A percentile compares a stretch with the other conserved stretches of the same genome.
These are phyloP conservation scores for Atlantisia rogersi DNA, from an alignment of 2,113 vertebrate species.

Conservation along the genomic window DNA sequence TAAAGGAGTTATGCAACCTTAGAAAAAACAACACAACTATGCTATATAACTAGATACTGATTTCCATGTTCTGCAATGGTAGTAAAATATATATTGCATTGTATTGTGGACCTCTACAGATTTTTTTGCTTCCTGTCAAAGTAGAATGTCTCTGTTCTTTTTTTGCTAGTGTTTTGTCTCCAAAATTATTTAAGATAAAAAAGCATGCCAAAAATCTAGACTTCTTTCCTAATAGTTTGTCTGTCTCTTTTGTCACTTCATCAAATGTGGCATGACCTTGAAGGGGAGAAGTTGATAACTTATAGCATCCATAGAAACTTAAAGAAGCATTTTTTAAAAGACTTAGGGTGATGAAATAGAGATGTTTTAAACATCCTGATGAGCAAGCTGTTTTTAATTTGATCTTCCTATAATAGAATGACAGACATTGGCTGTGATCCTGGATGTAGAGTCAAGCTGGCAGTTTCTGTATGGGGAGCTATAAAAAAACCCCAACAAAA, in stretches of 20 bases:
- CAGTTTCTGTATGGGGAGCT: not conserved
- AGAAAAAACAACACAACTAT: not conserved
- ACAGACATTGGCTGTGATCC: conserved; percentile 45
- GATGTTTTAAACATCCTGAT: conserved; percentile 7
- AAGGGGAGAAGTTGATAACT: not conserved
- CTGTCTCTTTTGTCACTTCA: not conserved
- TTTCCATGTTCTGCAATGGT: not conserved
- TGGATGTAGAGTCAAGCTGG: conserved; percentile 23
- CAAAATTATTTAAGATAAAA: not conserved
- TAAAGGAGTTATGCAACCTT: not conserved
- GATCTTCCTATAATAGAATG: conserved; percentile 36
- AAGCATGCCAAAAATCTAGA: not conserved
- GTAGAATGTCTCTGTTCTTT: not conserved
- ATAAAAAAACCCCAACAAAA: not conserved
- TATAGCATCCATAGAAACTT: not conserved
- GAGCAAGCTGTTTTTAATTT: conserved; percentile 32
- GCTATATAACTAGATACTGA: not conserved
- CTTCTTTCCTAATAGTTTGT: not conserved
- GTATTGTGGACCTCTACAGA: not conserved
- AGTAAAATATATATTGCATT: not conserved
- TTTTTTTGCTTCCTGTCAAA: not conserved
- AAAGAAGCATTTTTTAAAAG: not conserved
- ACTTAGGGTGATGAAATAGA: not conserved
- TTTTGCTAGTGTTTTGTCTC: not conserved
- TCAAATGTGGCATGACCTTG: not conserved